Conservation (phyloP, 2,888 invertebrate species). For the Andrena flavipes region DNA sequence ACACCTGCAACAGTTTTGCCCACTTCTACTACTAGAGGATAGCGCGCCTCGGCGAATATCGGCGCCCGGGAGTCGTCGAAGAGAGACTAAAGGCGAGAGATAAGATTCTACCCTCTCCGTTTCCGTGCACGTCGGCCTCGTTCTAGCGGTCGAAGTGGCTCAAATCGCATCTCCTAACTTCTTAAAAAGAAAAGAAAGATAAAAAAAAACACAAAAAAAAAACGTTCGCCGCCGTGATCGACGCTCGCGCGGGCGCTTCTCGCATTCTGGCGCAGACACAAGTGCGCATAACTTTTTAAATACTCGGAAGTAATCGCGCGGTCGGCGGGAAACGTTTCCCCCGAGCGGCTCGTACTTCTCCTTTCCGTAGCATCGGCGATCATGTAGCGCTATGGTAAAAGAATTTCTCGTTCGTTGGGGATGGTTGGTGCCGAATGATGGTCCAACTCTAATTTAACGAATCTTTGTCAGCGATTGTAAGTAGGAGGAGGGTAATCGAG, state of each 20-base stretch:
- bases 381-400: background rate
- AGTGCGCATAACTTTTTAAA: constrained; percentile 14
- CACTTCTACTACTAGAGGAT: constrained; percentile 82
- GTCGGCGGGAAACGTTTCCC: constrained; percentile 22
- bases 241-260: constrained; percentile 43
- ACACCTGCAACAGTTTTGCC: constrained; percentile 84
- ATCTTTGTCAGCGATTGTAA: constrained; percentile 5
- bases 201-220: background rate
- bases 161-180: constrained; percentile 7
- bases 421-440: constrained; percentile 11
- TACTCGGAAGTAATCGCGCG: constrained; percentile 36
- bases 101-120: background rate
- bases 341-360: constrained; percentile 44
- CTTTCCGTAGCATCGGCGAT: constrained; percentile 15
- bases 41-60: constrained; percentile 17
- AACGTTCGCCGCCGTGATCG: constrained; percentile 48
- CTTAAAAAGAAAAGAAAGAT: background rate
- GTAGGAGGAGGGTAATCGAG: constrained; percentile 10
- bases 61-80: constrained; percentile 37
- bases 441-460: constrained; percentile 20
- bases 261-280: constrained; percentile 24
- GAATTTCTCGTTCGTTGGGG: constrained; percentile 19
- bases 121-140: constrained; percentile 74
- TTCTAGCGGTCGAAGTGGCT: constrained; percentile 77
- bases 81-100: constrained; percentile 46